Percentiles rank a stretch among this genome's conserved stretches.
These are phyloP conservation scores for Hyperoplus lanceolatus DNA, from an alignment of 2,797 vertebrate species.

Conservation along the genomic window DNA sequence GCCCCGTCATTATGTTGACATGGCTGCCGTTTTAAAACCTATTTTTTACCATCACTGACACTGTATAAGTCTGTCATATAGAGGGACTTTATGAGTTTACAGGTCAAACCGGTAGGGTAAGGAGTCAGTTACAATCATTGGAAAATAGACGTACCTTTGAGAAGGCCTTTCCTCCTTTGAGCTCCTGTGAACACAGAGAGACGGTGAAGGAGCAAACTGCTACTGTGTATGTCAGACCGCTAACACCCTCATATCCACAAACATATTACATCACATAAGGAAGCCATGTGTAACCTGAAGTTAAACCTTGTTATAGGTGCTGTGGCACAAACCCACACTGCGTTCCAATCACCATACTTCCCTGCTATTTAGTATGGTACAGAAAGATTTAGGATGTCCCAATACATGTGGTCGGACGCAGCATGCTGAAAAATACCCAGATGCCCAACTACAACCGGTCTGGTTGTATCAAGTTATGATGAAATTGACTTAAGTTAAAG, in stretches of 20 bases:
- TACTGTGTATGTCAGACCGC: neutral
- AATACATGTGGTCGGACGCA: no score
- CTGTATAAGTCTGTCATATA: constrained; percentile 5
- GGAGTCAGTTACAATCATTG: neutral
- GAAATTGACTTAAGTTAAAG: no score
- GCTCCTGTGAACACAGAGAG: constrained; percentile 61
- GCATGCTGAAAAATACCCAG: no score
- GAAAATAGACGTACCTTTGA: constrained; percentile 64
- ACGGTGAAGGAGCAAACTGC: neutral
- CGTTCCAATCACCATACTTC: neutral
- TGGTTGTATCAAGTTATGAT: no score
- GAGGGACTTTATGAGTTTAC: constrained; percentile 26
- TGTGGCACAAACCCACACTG: neutral
- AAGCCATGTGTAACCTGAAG: neutral
- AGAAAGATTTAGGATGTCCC: no score
- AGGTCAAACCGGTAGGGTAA: neutral
- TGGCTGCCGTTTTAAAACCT: neutral
- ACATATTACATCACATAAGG: neutral
- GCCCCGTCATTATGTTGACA: constrained; percentile 2
- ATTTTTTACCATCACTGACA: constrained; percentile 23
- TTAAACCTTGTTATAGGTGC: neutral
- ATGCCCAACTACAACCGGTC: no score
- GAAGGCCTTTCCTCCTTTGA: constrained; percentile 75
- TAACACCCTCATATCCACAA: neutral
- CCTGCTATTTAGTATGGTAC: no score